Evolutionary conservation across 2,797 vertebrate species (phyloP).

Genomic region (Clamator glandarius): DNA sequence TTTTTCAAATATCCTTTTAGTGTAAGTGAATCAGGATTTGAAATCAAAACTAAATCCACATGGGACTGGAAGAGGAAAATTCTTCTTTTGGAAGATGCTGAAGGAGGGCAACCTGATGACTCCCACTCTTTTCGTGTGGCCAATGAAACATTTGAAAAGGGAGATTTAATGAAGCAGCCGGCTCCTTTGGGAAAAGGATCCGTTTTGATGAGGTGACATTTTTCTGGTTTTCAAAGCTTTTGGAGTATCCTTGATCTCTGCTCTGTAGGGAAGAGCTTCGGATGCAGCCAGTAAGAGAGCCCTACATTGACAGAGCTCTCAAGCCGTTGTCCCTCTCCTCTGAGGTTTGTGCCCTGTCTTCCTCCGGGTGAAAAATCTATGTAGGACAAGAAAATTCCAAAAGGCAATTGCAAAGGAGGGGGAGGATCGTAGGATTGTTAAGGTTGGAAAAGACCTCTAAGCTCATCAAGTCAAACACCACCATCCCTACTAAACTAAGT

Average conservation of each 20-base stretch:
- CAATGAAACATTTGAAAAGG: not conserved
- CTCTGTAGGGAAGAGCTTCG: not conserved
- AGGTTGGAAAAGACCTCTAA: too few species aligned
- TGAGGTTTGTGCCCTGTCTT: not conserved
- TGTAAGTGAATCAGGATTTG: slow-evolving; percentile 45
- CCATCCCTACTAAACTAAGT: too few species aligned
- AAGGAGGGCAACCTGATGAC: not conserved
- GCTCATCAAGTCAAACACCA: too few species aligned
- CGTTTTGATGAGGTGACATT: accelerated
- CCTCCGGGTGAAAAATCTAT: not conserved
- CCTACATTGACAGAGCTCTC: not conserved
- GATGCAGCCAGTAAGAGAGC: not conserved
- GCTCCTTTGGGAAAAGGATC: not conserved
- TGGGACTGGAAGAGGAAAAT: not conserved
- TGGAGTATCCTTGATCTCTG: not conserved
- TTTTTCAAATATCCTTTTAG: slow-evolving; percentile 48
- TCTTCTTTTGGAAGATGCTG: not conserved
- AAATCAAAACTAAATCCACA: not conserved
- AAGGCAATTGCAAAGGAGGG: not conserved
- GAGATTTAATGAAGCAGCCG: not conserved
- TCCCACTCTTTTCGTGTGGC: not conserved
- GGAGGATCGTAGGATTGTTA: not conserved
- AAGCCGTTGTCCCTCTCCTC: not conserved
- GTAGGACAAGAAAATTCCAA: not conserved
- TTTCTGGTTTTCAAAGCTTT: not conserved